phyloP scores from a whole-genome alignment of 2,113 vertebrate genomes.

The Mugil cephalus region DNA sequence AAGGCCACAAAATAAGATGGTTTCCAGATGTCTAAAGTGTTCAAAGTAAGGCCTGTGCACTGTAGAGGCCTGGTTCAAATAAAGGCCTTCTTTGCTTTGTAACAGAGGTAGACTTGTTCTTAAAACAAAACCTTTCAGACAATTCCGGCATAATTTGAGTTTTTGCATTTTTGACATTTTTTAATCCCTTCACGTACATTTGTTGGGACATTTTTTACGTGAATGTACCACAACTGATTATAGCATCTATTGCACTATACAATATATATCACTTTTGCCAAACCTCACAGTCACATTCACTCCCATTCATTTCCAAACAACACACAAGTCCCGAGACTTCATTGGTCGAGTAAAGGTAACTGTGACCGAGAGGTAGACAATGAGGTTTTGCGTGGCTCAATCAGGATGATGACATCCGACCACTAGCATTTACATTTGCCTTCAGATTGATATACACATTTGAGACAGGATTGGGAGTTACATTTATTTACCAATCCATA shows the following conservation, averaged over 20 bases:
- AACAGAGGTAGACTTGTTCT: too few species aligned
- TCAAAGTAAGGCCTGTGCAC: too few species aligned
- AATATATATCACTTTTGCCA: slow-evolving; percentile 13
- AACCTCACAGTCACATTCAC: slow-evolving; percentile 60
- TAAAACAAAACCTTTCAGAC: background rate
- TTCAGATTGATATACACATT: background rate
- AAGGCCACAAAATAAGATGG: too few species aligned
- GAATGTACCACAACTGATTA: slow-evolving; percentile 49
- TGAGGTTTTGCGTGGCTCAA: background rate
- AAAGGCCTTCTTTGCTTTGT: too few species aligned
- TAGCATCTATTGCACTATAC: background rate
- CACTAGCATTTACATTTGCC: background rate
- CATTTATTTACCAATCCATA: background rate
- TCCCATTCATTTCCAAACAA: slow-evolving; percentile 61
- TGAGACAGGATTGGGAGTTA: background rate
- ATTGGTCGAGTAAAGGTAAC: background rate
- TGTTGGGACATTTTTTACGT: slow-evolving; percentile 7
- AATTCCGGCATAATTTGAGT: slow-evolving; percentile 6
- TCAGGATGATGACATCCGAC: background rate
- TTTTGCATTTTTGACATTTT: background rate
- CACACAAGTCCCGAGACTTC: slow-evolving; percentile 49
- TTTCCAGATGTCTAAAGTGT: too few species aligned
- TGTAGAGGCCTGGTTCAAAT: too few species aligned
- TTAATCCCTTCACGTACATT: background rate
- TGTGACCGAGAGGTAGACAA: background rate